Percentiles rank a stretch among this genome's conserved stretches.
phyloP scores from a whole-genome alignment of 2,113 vertebrate species.

The Ornithorhynchus anatinus region DNA sequence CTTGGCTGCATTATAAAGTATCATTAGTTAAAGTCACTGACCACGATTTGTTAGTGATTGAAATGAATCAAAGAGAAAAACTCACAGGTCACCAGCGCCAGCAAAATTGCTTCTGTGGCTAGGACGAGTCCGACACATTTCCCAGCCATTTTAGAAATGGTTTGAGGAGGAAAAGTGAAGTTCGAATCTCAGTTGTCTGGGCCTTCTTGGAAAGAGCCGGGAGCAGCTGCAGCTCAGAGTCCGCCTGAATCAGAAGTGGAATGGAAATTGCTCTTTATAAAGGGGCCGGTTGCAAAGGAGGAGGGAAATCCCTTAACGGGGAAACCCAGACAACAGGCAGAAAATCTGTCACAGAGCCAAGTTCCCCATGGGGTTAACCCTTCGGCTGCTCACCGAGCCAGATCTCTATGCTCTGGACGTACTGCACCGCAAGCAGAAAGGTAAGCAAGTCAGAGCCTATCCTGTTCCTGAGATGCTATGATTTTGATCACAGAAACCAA shows the following conservation, averaged over 20 bases:
- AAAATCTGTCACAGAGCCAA: background rate
- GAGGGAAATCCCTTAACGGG: slow-evolving; percentile 38
- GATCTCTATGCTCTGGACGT: too few relatives aligned
- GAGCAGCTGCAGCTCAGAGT: background rate
- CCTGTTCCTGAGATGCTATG: too few relatives aligned
- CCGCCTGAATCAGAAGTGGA: too few relatives aligned
- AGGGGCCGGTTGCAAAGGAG: background rate
- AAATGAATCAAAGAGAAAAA: background rate
- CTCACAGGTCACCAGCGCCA: slow-evolving; percentile 41
- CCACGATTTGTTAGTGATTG: too few relatives aligned
- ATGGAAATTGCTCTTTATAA: slow-evolving; percentile 9
- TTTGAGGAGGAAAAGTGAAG: background rate
- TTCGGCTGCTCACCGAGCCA: background rate
- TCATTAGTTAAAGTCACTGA: too few relatives aligned
- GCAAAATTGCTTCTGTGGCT: background rate
- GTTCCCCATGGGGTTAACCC: slow-evolving; percentile 36
- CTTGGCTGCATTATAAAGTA: too few relatives aligned
- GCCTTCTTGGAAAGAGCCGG: background rate
- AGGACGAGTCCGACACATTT: slow-evolving; percentile 19
- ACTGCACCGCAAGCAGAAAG: background rate
- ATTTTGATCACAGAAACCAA: too few relatives aligned
- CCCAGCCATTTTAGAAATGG: background rate
- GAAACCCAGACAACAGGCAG: background rate
- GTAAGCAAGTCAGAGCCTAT: background rate
- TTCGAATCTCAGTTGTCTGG: background rate